Percentiles rank a stretch among this genome's conserved stretches.
These are phyloP conservation scores for Morone chrysops DNA, from an alignment of 2,113 vertebrate species.

Conservation along the genomic window DNA sequence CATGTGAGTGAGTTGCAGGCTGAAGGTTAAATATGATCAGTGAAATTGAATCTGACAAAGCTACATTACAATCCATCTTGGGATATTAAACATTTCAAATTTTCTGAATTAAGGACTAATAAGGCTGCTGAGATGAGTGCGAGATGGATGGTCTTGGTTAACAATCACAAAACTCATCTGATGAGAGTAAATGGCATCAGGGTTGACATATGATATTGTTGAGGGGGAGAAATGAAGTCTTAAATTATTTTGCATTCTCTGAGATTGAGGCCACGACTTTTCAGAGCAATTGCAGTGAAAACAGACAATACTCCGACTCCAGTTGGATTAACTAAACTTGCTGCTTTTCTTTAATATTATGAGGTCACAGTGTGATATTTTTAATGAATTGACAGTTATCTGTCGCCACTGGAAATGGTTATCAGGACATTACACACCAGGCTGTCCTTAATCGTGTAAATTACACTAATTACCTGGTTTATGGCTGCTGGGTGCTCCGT, in stretches of 20 bases:
- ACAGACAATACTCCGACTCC: not conserved
- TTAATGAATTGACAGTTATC: conserved; percentile 20
- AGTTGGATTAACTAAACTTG: not conserved
- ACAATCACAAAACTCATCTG: conserved; percentile 76
- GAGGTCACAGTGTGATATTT: conserved; percentile 11
- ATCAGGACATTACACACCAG: conserved; percentile 41
- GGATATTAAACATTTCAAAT: conserved; percentile 89
- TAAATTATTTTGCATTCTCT: conserved; percentile 59
- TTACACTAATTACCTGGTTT: conserved; percentile 60
- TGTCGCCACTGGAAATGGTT: conserved; percentile 35
- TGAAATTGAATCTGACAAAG: conserved; percentile 86
- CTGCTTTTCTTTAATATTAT: not conserved
- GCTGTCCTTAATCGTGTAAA: conserved; percentile 47
- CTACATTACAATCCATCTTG: conserved; percentile 88
- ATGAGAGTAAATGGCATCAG: conserved; percentile 74
- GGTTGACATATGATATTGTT: conserved; percentile 73
- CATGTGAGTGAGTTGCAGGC: conserved; percentile 73
- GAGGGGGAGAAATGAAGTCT: conserved; percentile 60
- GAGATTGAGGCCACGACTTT: conserved; percentile 34
- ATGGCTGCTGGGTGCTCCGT: conserved; percentile 4
- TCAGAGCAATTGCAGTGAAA: conserved; percentile 4
- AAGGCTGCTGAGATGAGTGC: conserved; percentile 79
- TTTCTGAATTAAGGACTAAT: conserved; percentile 86
- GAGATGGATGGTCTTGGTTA: conserved; percentile 84
- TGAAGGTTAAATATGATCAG: conserved; percentile 85